Percentiles rank a stretch among this genome's conserved stretches.
These are phyloP conservation scores for Polia nebulosa DNA, from an alignment of 2,888 invertebrate species.

Conservation along the genomic window DNA sequence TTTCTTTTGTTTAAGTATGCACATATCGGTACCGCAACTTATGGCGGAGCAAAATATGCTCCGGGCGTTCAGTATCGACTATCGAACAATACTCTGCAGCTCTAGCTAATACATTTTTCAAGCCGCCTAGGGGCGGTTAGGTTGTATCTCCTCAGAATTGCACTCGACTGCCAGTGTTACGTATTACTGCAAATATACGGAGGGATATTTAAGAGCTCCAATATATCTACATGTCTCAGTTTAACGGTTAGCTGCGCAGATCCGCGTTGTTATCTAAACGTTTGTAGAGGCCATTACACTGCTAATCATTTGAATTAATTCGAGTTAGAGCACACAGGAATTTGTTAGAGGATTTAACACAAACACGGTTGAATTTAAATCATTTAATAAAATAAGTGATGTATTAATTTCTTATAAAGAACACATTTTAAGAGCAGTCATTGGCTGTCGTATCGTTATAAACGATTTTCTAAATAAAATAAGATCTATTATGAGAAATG, in stretches of 20 bases:
- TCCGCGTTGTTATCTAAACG: slow-evolving; percentile 45
- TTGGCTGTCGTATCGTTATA: slow-evolving; percentile 78
- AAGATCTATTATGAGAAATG: slow-evolving; percentile 54
- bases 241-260: slow-evolving; percentile 43
- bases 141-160: slow-evolving; percentile 76
- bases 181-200: slow-evolving; percentile 67
- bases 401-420: slow-evolving; percentile 88
- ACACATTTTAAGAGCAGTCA: slow-evolving; percentile 89
- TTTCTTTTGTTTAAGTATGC: slow-evolving; percentile 65
- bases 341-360: slow-evolving; percentile 25
- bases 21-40: slow-evolving; percentile 76
- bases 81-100: slow-evolving; percentile 73
- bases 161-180: slow-evolving; percentile 68
- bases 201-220: slow-evolving; percentile 60
- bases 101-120: slow-evolving; percentile 78
- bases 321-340: slow-evolving; percentile 23
- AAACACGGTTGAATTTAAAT: slow-evolving; percentile 79
- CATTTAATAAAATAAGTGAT: slow-evolving; percentile 91
- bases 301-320: slow-evolving; percentile 56
- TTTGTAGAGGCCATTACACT: slow-evolving; percentile 49
- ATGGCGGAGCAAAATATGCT: slow-evolving; percentile 74
- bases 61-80: slow-evolving; percentile 67
- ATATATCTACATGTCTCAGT: slow-evolving; percentile 63
- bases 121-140: slow-evolving; percentile 70
- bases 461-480: slow-evolving; percentile 69